Conservation (phyloP, 35 echinoderm and acorn worm genomes). For the Heliocidaris tuberculata region DNA sequence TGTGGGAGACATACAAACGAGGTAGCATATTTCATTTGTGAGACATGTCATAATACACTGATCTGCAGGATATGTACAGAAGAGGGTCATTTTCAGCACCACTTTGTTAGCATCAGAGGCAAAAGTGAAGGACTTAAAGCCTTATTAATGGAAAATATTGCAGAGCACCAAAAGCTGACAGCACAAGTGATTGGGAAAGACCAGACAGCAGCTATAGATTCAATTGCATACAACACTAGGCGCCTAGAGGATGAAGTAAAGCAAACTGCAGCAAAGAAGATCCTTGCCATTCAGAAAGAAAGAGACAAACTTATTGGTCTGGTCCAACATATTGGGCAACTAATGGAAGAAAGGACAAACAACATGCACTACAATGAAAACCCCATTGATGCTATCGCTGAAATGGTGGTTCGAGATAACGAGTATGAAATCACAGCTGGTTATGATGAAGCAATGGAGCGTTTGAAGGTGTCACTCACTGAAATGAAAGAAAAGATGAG, state of each 20-base stretch:
- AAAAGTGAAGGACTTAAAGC: neutral
- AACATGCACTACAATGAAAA: slow-evolving; percentile 27
- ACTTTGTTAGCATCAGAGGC: neutral
- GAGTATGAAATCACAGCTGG: neutral
- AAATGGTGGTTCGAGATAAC: neutral
- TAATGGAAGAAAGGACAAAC: neutral
- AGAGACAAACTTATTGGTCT: neutral
- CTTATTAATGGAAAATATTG: neutral
- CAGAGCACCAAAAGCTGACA: neutral
- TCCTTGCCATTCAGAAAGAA: neutral
- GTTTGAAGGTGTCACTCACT: neutral
- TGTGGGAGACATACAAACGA: neutral
- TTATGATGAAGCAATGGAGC: neutral
- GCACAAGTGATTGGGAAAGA: neutral
- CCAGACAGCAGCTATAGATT: neutral
- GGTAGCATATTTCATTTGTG: slow-evolving; percentile 10
- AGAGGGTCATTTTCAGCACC: neutral
- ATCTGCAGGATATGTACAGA: slow-evolving; percentile 2
- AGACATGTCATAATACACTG: neutral
- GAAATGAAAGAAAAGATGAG: slow-evolving; percentile 22
- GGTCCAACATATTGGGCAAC: neutral
- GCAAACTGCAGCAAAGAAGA: neutral
- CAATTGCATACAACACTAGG: neutral
- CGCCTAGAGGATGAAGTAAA: neutral
- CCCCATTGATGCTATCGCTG: neutral